Conservation (phyloP, 2,888 invertebrate species). For the Chirona hameri region DNA sequence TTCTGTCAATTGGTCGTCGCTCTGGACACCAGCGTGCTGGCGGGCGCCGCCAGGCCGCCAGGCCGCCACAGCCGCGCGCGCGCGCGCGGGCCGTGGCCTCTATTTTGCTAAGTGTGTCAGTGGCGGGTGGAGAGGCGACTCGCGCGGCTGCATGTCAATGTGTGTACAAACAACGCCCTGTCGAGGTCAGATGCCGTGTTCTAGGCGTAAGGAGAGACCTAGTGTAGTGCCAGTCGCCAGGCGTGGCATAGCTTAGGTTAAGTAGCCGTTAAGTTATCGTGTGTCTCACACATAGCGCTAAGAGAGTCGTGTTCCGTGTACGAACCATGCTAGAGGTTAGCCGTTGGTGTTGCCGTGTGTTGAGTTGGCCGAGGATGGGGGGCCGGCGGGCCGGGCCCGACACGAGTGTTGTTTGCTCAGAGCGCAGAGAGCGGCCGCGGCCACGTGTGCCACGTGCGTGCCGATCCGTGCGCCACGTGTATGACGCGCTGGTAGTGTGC, state of each 20-base stretch:
- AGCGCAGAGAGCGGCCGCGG: not conserved
- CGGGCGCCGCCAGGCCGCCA: not conserved
- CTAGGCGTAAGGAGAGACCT: constrained; percentile 5
- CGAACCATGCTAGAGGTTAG: constrained; percentile 8
- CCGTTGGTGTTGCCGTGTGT: constrained; percentile 9
- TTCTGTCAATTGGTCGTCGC: too few species aligned
- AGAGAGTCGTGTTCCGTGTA: constrained; percentile 25
- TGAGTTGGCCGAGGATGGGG: too few species aligned
- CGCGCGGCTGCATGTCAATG: constrained; percentile 10
- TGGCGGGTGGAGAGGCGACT: not conserved
- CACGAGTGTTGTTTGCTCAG: not conserved
- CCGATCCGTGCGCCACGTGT: not conserved
- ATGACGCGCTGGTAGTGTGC: not conserved
- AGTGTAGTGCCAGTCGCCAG: constrained; percentile 8
- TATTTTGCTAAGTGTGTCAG: constrained; percentile 28
- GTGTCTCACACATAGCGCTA: constrained; percentile 24
- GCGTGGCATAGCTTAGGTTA: constrained; percentile 23
- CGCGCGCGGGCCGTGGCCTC: not conserved
- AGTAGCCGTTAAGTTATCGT: constrained; percentile 27
- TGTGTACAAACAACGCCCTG: constrained; percentile 8
- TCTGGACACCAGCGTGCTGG: not conserved
- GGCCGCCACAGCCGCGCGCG: not conserved
- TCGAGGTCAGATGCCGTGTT: not conserved
- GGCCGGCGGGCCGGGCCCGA: too few species aligned
- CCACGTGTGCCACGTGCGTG: not conserved